Base-by-base conservation (phyloP, 1,140 invertebrate genomes). In the Drosophila rhopaloa region DNA sequence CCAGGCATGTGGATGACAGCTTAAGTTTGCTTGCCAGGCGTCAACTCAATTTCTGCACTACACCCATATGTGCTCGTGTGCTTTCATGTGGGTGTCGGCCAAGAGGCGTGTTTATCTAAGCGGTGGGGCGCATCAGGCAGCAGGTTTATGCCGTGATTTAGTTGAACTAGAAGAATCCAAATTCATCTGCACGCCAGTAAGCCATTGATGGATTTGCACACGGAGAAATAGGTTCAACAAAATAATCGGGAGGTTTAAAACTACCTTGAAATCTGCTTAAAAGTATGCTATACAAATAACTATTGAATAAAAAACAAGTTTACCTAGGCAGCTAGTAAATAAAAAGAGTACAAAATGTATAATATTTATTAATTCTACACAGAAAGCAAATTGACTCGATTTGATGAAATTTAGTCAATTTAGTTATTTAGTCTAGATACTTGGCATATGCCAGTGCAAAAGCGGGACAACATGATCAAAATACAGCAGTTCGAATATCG, bases 21-120 rank as follows among this genome's bases (percentile, higher is more conserved):
- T 79, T 88, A 79, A 76, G 75, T 82, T 88, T 86, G 65, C 78
- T 85, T 84, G 67, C 81, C 63, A 74, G 81, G 81, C 81, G 81
- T 85, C 81, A 86, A 81, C 76, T 86, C 71, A 79, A 88, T 82
- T 86, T 78, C 71, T 72, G 70, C 76, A 75, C 60, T 37, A 56
- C 62, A 14, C 16, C n/a, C 29, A 10, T 24, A 38, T 32, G 35
- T 47, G 43, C 47, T 19, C 13, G 24, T 27, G 14, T 32, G 40
- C 16, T 4, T 29, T 1, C 43, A 27, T 27, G 37, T 40, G 38
- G 43, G 29, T 32, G 29, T 32, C 0, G 29, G 29, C 29, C 29
- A 32, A 32, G 29, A 32, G 66, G 63, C 46, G 55, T 88, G 82
- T 86, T 86, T 86, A 68, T 72, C 55, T 60, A 79, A 73, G 51